Conservation (phyloP, 2,113 vertebrate species). For the Thamnophis sirtalis region DNA sequence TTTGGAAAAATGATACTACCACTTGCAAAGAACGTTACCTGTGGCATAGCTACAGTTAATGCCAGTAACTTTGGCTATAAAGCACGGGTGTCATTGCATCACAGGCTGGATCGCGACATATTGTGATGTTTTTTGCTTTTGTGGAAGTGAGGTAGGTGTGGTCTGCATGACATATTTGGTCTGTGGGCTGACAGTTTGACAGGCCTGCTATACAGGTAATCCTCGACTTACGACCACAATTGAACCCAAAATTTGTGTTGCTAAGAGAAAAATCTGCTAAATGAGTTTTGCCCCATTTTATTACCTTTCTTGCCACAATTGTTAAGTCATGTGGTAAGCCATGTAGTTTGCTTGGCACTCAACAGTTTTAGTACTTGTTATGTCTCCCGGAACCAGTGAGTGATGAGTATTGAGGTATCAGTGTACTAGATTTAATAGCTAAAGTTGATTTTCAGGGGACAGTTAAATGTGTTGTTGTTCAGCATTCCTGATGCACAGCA, state of each 20-base stretch:
- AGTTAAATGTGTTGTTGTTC: neutral
- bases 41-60: neutral
- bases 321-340: neutral
- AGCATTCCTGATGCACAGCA: neutral
- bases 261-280: no score
- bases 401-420: neutral
- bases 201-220: no score
- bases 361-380: neutral
- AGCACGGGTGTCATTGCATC: no score
- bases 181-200: no score
- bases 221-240: no score
- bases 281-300: no score
- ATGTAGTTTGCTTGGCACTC: neutral
- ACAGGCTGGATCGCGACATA: no score
- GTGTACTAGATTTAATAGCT: neutral
- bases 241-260: no score
- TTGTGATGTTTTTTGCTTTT: no score
- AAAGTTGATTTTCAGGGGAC: neutral
- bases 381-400: neutral
- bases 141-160: rapidly evolving
- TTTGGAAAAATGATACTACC: neutral
- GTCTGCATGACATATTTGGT: no score
- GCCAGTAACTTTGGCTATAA: neutral
- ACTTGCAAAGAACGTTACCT: neutral
- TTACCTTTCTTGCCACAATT: no score